These are phyloP conservation scores for Gorsachius goisagi DNA, from an alignment of 2,113 vertebrate genomes.

Conservation along the genomic window DNA sequence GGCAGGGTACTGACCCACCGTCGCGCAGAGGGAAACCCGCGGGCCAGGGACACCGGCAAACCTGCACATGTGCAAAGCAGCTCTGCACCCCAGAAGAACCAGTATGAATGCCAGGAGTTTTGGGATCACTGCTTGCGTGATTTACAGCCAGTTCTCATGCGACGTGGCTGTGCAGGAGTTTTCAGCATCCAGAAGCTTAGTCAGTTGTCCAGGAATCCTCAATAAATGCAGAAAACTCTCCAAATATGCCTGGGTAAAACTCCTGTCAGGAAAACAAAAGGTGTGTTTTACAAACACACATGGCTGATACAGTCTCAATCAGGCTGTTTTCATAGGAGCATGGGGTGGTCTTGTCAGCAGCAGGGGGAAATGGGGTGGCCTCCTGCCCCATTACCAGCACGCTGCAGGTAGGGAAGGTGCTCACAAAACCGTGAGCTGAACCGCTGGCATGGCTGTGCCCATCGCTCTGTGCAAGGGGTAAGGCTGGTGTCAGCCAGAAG, in stretches of 20 bases:
- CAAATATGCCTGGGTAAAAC: not conserved
- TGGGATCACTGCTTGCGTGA: not conserved
- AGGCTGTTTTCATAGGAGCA: not conserved
- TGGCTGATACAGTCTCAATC: no score
- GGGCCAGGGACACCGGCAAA: not conserved
- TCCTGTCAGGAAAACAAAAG: not conserved
- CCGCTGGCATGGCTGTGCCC: rapidly evolving
- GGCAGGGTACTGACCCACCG: not conserved
- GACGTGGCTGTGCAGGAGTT: not conserved
- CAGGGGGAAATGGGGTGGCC: not conserved
- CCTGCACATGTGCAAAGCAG: not conserved
- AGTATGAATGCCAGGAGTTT: not conserved
- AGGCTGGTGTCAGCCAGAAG: rapidly evolving
- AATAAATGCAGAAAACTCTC: not conserved
- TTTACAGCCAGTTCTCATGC: not conserved
- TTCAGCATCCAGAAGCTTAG: not conserved
- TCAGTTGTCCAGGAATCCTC: not conserved
- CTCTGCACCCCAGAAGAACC: not conserved
- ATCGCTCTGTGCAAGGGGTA: not conserved
- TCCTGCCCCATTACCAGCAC: rapidly evolving
- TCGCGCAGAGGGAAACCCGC: not conserved
- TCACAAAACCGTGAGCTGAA: not conserved
- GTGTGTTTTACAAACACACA: not conserved
- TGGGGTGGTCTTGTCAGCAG: no score
- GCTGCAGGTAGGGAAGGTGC: not conserved